Evolutionary conservation across 2,113 vertebrate species (phyloP), one percentile per base, ranked within the genome.

Genomic region (Caranx melampygus): DNA sequence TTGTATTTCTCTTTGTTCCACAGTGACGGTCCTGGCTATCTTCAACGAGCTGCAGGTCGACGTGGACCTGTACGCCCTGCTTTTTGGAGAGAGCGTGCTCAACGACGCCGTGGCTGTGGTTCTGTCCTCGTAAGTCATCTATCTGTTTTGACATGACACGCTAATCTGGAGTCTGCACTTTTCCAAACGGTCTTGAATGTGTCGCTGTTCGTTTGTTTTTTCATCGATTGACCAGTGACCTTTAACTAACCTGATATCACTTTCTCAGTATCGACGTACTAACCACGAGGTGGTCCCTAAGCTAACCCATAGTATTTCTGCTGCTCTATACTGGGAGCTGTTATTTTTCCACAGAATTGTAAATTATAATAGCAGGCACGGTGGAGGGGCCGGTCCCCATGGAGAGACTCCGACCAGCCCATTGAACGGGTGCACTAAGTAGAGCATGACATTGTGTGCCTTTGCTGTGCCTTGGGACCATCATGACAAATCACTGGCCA

Each of bases 21-120:
- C 91, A 99, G 98, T 99, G 94, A 99, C 98, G 2, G 97, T 99
- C 55, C 96, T 99, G 91, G 97, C 98, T 78, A 99, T 99, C 92
- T 99, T 99, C 95, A 97, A 98, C 5, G 98, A 99, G 85, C 96
- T 99, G 87, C 97, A 99, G 86, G 98, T 99, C 2, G 98, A 99
- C 66, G 96, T 96, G 66, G 98, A 99, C 88, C 96, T 99, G 44
- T 99, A 99, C 20, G 98, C 98, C 0, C 92, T 99, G 81, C 96
- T 99, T 75, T 99, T 99, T 90, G 98, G 98, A 9, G 98, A 99
- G 87, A 99, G 98, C 9, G 98, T 99, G 67, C 97, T 99, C 81
- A 99, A 99, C 15, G 98, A 99, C 81, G 98, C 98, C 0, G 98
- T 99, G 83, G 98, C 98, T 77, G 95, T 99, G 80, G 96, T 99